phyloP scores from a whole-genome alignment of 2,113 vertebrate genomes.

The Megalops atlanticus region DNA sequence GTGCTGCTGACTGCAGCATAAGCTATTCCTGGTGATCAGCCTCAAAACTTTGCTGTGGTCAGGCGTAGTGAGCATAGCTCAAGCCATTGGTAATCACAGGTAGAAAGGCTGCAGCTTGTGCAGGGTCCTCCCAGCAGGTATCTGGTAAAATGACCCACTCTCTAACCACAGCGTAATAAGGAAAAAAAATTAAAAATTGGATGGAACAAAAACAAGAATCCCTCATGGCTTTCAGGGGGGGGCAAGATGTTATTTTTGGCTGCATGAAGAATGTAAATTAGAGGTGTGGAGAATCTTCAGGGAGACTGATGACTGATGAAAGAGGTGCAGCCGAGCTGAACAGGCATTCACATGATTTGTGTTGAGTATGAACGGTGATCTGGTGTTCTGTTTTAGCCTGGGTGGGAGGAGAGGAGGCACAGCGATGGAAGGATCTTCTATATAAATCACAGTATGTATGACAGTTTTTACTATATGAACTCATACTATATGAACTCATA shows the following conservation, averaged over 20 bases:
- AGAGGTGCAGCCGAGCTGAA: too few relatives aligned
- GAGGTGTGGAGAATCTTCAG: too few relatives aligned
- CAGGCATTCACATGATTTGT: too few relatives aligned
- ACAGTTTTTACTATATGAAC: neutral
- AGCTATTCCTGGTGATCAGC: too few relatives aligned
- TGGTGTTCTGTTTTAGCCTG: conserved; percentile 73
- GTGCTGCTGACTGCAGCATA: neutral
- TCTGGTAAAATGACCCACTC: neutral
- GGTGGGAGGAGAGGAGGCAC: conserved; percentile 95
- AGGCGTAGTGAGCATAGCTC: neutral
- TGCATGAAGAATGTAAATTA: neutral
- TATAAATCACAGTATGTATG: conserved; percentile 91
- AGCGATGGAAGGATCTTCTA: conserved; percentile 92
- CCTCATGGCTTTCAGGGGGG: too few relatives aligned
- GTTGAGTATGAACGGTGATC: conserved; percentile 26
- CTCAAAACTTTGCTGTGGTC: too few relatives aligned
- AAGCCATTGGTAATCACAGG: neutral
- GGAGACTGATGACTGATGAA: too few relatives aligned
- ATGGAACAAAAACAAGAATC: neutral
- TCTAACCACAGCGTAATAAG: neutral
- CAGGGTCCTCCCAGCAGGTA: neutral
- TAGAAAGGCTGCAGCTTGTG: neutral
- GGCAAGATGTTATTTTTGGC: too few relatives aligned
- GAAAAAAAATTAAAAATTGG: neutral
- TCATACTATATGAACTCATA: too few relatives aligned